Conservation (phyloP, 2,888 invertebrate genomes). For the Celastrina argiolus region DNA sequence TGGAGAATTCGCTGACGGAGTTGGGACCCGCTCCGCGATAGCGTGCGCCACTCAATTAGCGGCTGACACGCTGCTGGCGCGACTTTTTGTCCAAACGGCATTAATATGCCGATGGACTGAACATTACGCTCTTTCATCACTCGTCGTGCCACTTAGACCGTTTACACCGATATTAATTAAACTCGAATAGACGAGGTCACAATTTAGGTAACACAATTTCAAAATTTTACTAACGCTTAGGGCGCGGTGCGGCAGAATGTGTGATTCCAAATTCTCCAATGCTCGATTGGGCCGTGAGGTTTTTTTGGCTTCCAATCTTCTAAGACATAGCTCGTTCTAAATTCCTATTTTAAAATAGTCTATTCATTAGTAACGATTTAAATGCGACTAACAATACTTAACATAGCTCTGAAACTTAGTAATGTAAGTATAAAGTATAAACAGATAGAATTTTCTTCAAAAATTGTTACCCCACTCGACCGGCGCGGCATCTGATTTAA, state of each 20-base stretch:
- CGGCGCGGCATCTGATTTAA: not conserved
- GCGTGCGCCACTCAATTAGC: conserved; percentile 72
- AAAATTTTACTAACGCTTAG: conserved; percentile 33
- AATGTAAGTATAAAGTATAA: no score
- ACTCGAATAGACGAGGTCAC: conserved; percentile 22
- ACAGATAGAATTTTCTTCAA: no score
- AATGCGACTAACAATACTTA: no score
- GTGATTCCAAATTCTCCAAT: not conserved
- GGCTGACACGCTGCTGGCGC: conserved; percentile 59
- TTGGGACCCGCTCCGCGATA: conserved; percentile 53
- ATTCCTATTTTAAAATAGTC: no score
- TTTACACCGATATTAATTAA: conserved; percentile 28
- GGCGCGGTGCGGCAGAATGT: conserved; percentile 35
- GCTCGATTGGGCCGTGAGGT: conserved; percentile 53
- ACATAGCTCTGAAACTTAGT: no score
- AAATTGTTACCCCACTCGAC: conserved; percentile 1
- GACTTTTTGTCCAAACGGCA: conserved; percentile 64
- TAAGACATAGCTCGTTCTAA: no score
- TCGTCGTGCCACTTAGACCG: conserved; percentile 30
- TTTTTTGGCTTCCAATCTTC: no score
- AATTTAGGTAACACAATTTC: conserved; percentile 29
- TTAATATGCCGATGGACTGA: conserved; percentile 64
- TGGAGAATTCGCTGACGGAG: conserved; percentile 55
- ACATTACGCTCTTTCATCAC: conserved; percentile 52
- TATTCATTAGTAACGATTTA: no score